phyloP scores from a whole-genome alignment of 2,797 vertebrate species.

The Notoglanidium macrostoma region DNA sequence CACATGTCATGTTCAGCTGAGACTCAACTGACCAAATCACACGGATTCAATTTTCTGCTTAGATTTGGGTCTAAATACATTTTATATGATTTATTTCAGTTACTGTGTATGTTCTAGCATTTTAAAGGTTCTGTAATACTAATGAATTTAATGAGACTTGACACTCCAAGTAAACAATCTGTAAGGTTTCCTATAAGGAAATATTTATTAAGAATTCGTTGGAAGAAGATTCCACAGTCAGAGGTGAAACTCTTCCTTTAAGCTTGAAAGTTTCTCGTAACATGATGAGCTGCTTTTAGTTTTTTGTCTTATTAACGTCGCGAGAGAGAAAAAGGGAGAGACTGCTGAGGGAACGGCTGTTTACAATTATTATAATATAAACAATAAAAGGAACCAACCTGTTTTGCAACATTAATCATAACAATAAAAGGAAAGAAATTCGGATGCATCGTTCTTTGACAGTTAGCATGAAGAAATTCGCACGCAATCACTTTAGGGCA shows the following conservation, averaged over 20 bases:
- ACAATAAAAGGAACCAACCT: neutral
- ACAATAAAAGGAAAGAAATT: neutral
- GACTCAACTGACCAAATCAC: neutral
- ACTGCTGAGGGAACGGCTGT: neutral
- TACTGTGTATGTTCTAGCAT: accelerated
- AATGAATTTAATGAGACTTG: no score
- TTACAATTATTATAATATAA: neutral
- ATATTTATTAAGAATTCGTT: neutral
- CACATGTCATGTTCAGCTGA: neutral
- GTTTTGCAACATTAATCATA: neutral
- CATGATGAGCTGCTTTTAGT: neutral
- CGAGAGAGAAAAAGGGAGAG: neutral
- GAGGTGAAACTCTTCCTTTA: neutral
- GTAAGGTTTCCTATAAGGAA: neutral
- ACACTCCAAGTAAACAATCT: neutral
- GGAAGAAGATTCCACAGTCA: neutral
- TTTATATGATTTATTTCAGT: neutral
- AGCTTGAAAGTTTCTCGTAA: neutral
- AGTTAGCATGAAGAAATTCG: neutral
- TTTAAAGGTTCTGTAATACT: neutral
- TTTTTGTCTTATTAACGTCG: neutral
- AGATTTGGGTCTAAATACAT: neutral
- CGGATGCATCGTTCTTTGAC: neutral
- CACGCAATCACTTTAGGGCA: neutral
- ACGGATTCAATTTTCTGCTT: neutral